Percentiles rank a stretch among this genome's conserved stretches.
Conservation (phyloP, 2,113 vertebrate genomes). For the Myotis davidii region DNA sequence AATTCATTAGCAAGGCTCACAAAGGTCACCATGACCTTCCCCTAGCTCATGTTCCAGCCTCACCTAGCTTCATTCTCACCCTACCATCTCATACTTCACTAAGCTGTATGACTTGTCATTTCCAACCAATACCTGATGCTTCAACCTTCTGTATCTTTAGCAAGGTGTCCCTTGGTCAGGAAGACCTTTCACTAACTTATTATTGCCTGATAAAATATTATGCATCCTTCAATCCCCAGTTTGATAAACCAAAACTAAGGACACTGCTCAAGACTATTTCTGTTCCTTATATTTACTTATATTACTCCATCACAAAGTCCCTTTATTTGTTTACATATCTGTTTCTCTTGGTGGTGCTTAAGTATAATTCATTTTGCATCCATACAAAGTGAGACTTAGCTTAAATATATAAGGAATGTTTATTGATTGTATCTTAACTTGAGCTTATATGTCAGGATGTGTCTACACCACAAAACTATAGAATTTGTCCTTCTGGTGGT, state of each 20-base stretch:
- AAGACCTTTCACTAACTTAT: not conserved
- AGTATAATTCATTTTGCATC: not conserved
- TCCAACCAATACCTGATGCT: not conserved
- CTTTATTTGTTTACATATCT: not conserved
- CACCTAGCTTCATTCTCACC: not conserved
- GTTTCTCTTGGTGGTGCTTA: not conserved
- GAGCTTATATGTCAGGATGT: not conserved
- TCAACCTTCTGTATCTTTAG: not conserved
- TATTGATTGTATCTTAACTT: not conserved
- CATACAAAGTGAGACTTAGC: not conserved
- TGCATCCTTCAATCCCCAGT: not conserved
- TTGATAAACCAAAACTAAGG: conserved; percentile 8
- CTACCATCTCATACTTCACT: not conserved
- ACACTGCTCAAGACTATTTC: not conserved
- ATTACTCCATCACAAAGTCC: not conserved
- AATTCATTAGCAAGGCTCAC: not conserved
- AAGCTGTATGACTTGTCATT: not conserved
- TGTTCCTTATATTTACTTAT: not conserved
- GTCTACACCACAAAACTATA: not conserved
- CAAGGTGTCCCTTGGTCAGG: not conserved
- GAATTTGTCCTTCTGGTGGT: not conserved
- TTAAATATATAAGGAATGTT: not conserved
- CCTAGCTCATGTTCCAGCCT: not conserved
- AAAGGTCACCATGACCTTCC: not conserved
- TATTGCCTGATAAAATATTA: not conserved